Percentiles rank a stretch among this genome's conserved stretches.
These are phyloP conservation scores for Fulmarus glacialis DNA, from an alignment of 2,113 vertebrate species.

Conservation along the genomic window DNA sequence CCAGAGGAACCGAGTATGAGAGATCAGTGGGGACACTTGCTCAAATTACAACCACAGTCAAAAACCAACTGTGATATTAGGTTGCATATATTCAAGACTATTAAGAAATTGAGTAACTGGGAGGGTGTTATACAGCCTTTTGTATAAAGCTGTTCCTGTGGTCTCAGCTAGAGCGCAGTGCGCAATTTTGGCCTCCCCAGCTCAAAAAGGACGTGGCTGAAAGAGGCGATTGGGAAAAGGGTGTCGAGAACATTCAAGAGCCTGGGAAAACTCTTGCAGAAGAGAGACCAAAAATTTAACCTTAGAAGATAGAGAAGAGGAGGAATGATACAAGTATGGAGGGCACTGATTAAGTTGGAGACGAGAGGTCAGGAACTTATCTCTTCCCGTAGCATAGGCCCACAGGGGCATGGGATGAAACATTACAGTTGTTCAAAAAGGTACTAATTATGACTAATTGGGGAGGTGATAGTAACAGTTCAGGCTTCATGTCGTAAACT, in stretches of 20 bases:
- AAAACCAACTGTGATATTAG: neutral
- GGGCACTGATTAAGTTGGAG: neutral
- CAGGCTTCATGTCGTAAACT: neutral
- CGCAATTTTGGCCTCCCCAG: neutral
- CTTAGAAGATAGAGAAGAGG: neutral
- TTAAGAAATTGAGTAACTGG: neutral
- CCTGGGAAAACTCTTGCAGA: neutral
- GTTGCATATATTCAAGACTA: neutral
- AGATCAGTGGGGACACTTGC: neutral
- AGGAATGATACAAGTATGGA: neutral
- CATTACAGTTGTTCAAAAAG: neutral
- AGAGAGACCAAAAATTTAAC: neutral
- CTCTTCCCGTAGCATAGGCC: fast-evolving
- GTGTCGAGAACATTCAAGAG: neutral
- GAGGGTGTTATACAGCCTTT: neutral
- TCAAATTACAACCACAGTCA: neutral
- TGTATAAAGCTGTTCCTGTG: neutral
- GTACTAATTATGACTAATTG: neutral
- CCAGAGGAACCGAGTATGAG: neutral
- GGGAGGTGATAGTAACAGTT: neutral
- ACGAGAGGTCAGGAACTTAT: neutral
- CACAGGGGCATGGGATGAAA: neutral
- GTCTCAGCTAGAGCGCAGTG: neutral
- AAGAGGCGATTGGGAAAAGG: neutral
- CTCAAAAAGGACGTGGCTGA: neutral